Evolutionary conservation across 92 coral and sea anemone species (phyloP), one percentile per base, ranked within the genome.

Genomic region (Paramuricea clavata): DNA sequence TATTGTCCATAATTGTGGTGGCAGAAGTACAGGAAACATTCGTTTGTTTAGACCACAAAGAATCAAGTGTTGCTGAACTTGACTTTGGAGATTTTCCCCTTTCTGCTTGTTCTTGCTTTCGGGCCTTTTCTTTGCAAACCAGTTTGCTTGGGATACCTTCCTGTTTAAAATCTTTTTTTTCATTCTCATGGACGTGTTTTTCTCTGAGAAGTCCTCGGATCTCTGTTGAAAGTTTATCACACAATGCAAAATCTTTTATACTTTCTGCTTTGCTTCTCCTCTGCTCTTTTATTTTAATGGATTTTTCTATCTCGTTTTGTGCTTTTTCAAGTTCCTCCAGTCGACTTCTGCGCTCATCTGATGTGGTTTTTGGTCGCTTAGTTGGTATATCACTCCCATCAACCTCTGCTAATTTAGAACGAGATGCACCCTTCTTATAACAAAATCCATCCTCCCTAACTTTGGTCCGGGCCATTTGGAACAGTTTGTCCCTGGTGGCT

Each of bases 191-290:
- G 17, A 57, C 25, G 65, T 57, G 65, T 16, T 57, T 57, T 57
- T 57, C 65, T 0, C 17, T 17, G 65, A 57, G 65, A 57, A 57
- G 65, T 57, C 19, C 21, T 57, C 65, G 65, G 17, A 57, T 57
- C 65, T 57, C 25, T 57, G 65, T 57, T 57, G 65, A 57, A 57
- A 57, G 65, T 16, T 16, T 57, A 57, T 57, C 65, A 57, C 65
- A 57, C 65, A 57, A 57, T n/a, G n/a, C n/a, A n/a, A n/a, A n/a
- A n/a, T n/a, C n/a, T n/a, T n/a, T n/a, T 57, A 57, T 57, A 0
- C 2, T 22, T 23, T 57, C 25, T 57, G 65, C 65, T 57, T 57
- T 57, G 65, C 65, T 57, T 22, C 65, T 57, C 25, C 25, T 57
- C 65, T 57, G 65, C 25, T 57, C 65, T 22, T 57, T 57, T 57